These are phyloP conservation scores for Geodia barretti DNA, from an alignment of 37 sponge, comb jelly and placozoan species.

Conservation along the genomic window DNA sequence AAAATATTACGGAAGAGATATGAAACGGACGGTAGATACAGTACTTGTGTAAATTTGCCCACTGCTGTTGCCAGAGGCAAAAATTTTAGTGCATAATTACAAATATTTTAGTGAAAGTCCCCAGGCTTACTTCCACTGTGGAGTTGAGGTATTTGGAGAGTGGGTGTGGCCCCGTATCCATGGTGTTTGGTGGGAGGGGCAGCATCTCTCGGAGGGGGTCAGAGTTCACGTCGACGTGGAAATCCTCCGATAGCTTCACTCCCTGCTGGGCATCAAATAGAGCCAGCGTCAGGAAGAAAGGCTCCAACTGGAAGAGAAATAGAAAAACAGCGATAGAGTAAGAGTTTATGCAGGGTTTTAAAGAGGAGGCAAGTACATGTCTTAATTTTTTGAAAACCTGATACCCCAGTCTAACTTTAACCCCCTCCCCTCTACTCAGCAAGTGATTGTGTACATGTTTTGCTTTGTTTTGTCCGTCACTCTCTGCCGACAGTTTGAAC, in stretches of 20 bases:
- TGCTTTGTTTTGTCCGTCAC: conserved; percentile 30
- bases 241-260: conserved; percentile 88
- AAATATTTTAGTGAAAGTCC: too few relatives aligned
- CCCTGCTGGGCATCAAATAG: conserved; percentile 82
- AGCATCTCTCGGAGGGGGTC: conserved; percentile 44
- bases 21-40: too few relatives aligned
- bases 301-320: conserved; percentile 68
- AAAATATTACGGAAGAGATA: too few relatives aligned
- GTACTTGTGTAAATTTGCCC: too few relatives aligned
- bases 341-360: neutral
- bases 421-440: neutral
- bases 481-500: conserved; percentile 40
- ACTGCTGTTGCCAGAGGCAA: too few relatives aligned
- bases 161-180: conserved; percentile 44
- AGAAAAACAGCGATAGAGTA: neutral
- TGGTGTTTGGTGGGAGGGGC: conserved; percentile 18
- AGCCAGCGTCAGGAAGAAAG: conserved; percentile 81
- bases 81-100: too few relatives aligned
- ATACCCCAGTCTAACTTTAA: too few relatives aligned
- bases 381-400: too few relatives aligned
- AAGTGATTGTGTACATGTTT: conserved; percentile 49
- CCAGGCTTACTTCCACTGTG: conserved; percentile 23
- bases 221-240: conserved; percentile 87
- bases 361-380: too few relatives aligned
- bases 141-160: conserved; percentile 35